Percentiles rank a stretch among this genome's conserved stretches.
Conservation (phyloP, 2,888 invertebrate species). For the Gortyna flavago region DNA sequence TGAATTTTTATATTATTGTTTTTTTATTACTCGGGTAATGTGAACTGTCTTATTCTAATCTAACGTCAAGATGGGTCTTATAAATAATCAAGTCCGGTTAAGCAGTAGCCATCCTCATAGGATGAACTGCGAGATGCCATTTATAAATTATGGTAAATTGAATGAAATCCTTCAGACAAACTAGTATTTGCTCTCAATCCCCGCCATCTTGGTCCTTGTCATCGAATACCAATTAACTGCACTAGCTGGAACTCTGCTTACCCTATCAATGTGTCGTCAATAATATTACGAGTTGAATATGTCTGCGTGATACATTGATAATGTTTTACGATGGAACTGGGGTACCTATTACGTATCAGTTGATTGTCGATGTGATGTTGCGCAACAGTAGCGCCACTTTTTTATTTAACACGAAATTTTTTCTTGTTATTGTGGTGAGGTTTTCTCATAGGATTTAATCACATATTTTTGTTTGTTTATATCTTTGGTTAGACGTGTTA, state of each 20-base stretch:
- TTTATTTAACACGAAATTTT: neutral
- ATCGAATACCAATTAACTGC: constrained; percentile 38
- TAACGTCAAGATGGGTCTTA: no score
- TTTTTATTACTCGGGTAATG: no score
- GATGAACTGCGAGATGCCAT: no score
- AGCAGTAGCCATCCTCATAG: no score
- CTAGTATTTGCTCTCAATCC: neutral
- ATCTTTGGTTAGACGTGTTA: no score
- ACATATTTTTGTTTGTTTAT: no score
- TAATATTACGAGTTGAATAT: constrained; percentile 33
- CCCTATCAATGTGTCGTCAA: constrained; percentile 36
- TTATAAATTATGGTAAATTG: no score
- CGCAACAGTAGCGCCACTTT: constrained; percentile 2
- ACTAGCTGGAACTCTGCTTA: constrained; percentile 29
- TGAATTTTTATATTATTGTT: no score
- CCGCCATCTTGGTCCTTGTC: constrained; percentile 27
- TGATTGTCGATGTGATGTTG: neutral
- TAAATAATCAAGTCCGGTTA: no score
- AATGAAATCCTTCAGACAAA: neutral
- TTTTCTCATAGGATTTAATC: neutral
- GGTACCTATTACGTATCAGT: constrained; percentile 17
- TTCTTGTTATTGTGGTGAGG: neutral
- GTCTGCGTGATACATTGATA: constrained; percentile 30
- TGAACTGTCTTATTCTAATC: no score
- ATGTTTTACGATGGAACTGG: constrained; percentile 1